Conservation (phyloP, 2,113 vertebrate species). For the Dolichallabes microphthalmus region DNA sequence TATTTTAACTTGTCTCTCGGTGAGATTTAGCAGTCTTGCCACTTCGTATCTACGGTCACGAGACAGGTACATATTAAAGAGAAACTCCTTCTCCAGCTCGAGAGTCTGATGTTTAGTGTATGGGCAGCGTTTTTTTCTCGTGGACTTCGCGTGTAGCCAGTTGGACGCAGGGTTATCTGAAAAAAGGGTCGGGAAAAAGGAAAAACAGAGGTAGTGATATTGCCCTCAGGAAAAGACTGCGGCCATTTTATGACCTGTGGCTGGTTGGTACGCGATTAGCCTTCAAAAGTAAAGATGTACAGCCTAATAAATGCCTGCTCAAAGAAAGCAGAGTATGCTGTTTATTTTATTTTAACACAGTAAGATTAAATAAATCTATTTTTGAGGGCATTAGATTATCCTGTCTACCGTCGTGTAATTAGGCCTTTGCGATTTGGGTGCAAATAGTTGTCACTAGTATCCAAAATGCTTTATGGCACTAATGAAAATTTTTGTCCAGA, state of each 20-base stretch:
- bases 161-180: constrained; percentile 93
- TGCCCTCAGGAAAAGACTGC: constrained; percentile 44
- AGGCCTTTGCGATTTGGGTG: neutral
- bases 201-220: constrained; percentile 57
- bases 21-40: constrained; percentile 90
- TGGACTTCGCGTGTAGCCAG: constrained; percentile 98
- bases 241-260: constrained; percentile 54
- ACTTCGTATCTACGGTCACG: constrained; percentile 97
- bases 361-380: neutral
- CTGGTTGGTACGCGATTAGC: constrained; percentile 15
- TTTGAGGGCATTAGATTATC: neutral
- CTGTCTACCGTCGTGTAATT: neutral
- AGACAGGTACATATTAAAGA: constrained; percentile 99
- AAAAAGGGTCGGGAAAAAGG: constrained; percentile 58
- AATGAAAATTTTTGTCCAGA: neutral
- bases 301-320: constrained; percentile 25
- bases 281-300: constrained; percentile 11
- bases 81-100: constrained; percentile 97
- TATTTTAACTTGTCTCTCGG: constrained; percentile 98
- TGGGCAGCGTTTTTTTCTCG: constrained; percentile 94
- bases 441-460: neutral
- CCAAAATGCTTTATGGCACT: neutral
- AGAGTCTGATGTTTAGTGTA: constrained; percentile 96
- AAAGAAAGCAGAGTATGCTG: neutral
- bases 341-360: neutral